Conservation (phyloP, 2,888 invertebrate species). For the Boloria selene region DNA sequence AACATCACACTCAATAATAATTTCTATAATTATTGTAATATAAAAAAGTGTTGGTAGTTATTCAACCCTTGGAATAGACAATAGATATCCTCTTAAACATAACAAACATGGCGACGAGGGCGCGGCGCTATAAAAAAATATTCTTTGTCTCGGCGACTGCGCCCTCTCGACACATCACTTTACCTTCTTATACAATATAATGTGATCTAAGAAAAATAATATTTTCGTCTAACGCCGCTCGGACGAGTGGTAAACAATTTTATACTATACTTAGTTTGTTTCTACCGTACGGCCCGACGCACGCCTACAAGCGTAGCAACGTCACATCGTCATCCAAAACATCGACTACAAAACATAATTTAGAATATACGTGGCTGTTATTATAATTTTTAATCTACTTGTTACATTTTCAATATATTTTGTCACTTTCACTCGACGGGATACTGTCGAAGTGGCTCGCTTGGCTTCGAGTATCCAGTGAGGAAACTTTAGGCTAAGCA, state of each 20-base stretch:
- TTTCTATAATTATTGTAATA: conserved; percentile 84
- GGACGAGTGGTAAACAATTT: conserved; percentile 78
- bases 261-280: conserved; percentile 79
- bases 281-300: conserved; percentile 44
- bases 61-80: conserved; percentile 82
- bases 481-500: conserved; percentile 41
- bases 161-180: conserved; percentile 63
- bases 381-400: conserved; percentile 41
- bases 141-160: conserved; percentile 53
- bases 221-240: conserved; percentile 77
- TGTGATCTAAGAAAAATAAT: conserved; percentile 83
- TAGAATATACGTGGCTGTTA: conserved; percentile 62
- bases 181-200: conserved; percentile 80
- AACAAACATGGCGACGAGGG: conserved; percentile 68
- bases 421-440: conserved; percentile 62
- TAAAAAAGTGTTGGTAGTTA: conserved; percentile 83
- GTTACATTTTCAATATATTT: conserved; percentile 36
- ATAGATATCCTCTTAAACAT: conserved; percentile 83
- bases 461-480: conserved; percentile 36
- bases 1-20: conserved; percentile 78
- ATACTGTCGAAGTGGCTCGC: conserved; percentile 49
- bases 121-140: conserved; percentile 76
- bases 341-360: conserved; percentile 76
- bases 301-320: conserved; percentile 15
- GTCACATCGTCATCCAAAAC: conserved; percentile 49